Evolutionary conservation across 2,113 vertebrate genomes (phyloP).

Genomic region (Ardeotis arabs): DNA sequence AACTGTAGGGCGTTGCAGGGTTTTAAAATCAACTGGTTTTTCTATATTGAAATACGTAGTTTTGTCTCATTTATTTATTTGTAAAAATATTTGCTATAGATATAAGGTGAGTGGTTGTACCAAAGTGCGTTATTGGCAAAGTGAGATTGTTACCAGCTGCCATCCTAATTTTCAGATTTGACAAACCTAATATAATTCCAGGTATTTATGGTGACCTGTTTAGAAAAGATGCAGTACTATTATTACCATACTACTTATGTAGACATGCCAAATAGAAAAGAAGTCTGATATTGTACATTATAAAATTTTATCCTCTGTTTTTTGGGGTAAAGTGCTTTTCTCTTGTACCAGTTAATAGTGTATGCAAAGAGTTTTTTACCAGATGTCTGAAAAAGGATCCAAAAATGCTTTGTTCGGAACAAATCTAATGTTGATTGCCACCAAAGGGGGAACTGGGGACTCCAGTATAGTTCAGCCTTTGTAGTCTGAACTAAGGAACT

Average conservation of each 20-base stretch:
- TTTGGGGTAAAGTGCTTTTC: neutral
- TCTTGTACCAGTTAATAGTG: neutral
- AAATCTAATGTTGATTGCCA: neutral
- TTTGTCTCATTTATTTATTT: neutral
- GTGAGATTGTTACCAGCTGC: neutral
- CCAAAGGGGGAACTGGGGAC: neutral
- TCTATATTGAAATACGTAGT: neutral
- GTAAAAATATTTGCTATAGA: neutral
- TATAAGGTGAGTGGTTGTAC: neutral
- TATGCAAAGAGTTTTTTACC: neutral
- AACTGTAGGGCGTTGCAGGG: neutral
- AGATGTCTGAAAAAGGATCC: neutral
- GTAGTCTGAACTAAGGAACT: neutral
- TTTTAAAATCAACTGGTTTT: neutral
- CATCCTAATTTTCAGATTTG: neutral
- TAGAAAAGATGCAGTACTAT: neutral
- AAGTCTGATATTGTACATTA: neutral
- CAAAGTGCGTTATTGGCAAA: neutral
- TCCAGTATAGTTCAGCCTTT: neutral
- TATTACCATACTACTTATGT: neutral
- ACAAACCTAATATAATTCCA: neutral
- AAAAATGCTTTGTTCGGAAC: neutral
- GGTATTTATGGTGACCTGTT: neutral
- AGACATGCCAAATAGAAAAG: neutral
- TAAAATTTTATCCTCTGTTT: neutral